Conservation (phyloP, 2,113 vertebrate genomes). For the Muscicapa adusta region DNA sequence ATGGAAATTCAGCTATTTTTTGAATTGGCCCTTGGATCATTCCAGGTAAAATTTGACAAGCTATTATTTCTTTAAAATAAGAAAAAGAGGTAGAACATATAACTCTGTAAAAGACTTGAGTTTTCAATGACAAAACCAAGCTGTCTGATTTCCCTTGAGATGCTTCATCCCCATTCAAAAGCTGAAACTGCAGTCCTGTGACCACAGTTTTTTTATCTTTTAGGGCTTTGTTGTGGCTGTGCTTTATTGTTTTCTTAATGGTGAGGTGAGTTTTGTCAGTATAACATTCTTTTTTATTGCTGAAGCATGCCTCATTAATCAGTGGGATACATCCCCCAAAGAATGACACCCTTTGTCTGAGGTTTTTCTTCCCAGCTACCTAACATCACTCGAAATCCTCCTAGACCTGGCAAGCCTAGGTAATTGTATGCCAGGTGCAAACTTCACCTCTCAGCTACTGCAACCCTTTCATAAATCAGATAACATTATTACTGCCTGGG, state of each 20-base stretch:
- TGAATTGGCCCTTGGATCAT: constrained; percentile 91
- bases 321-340: background rate
- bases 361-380: background rate
- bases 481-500: background rate
- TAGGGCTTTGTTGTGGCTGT: constrained; percentile 93
- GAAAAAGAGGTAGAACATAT: background rate
- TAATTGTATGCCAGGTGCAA: background rate
- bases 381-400: background rate
- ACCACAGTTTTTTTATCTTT: constrained; percentile 28
- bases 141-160: background rate
- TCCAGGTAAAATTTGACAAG: constrained; percentile 80
- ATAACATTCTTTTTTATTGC: background rate
- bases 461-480: constrained; percentile 7
- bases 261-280: constrained; percentile 81
- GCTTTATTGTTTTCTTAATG: constrained; percentile 98
- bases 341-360: background rate
- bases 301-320: background rate
- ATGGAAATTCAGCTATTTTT: constrained; percentile 88
- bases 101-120: background rate
- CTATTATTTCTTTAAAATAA: background rate
- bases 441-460: background rate
- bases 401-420: background rate
- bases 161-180: background rate
- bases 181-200: background rate
- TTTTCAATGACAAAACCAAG: background rate